phyloP scores from a whole-genome alignment of 2,797 vertebrate species.

The Antrozous pallidus region DNA sequence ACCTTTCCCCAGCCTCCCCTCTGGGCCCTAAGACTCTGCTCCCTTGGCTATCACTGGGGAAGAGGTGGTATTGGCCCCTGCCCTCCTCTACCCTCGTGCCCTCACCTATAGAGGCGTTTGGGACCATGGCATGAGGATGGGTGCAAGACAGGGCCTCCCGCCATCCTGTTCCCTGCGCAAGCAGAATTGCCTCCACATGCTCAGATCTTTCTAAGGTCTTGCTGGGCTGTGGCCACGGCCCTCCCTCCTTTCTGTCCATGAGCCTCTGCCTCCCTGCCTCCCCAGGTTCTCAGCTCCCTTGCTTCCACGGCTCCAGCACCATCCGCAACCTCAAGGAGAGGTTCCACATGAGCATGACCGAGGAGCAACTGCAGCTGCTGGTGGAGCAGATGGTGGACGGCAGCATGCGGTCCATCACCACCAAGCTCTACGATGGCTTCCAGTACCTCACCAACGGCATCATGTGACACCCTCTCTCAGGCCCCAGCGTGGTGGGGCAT shows the following conservation, averaged over 20 bases:
- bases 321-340: conserved; percentile 94
- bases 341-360: conserved; percentile 97
- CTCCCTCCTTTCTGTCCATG: accelerated
- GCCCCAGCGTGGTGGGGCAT: neutral
- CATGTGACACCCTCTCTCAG: conserved; percentile 86
- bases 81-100: neutral
- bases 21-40: neutral
- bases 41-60: neutral
- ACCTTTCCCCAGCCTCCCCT: neutral
- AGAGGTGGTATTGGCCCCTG: neutral
- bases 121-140: neutral
- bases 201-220: neutral
- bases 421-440: conserved; percentile 96
- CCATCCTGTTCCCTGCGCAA: neutral
- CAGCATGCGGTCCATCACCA: conserved; percentile 95
- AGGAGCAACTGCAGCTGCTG: conserved; percentile 96
- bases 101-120: neutral
- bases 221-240: neutral
- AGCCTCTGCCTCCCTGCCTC: accelerated
- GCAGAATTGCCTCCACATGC: neutral
- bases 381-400: conserved; percentile 95
- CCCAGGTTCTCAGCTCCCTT: conserved; percentile 93
- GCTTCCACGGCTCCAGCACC: conserved; percentile 95
- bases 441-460: conserved; percentile 99
- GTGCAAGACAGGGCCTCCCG: neutral